These are phyloP conservation scores for Apistogramma diplotaenia DNA, from an alignment of 2,113 vertebrate genomes.

Conservation along the genomic window DNA sequence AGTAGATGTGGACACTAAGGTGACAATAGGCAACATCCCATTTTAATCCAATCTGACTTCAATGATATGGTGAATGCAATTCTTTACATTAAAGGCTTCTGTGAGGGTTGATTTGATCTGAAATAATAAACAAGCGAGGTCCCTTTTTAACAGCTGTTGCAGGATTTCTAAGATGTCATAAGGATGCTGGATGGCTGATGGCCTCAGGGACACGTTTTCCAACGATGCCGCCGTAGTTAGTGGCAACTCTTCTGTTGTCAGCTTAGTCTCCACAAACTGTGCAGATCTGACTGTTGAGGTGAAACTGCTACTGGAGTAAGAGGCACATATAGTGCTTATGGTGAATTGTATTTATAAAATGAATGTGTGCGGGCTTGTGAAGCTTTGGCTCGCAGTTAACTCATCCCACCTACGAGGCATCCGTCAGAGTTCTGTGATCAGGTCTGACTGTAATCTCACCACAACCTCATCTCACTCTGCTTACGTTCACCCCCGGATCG, in stretches of 20 bases:
- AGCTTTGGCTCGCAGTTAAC: slow-evolving; percentile 15
- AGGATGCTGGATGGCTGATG: slow-evolving; percentile 4
- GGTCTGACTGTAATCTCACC: slow-evolving; percentile 46
- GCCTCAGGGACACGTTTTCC: neutral
- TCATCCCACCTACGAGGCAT: slow-evolving; percentile 44
- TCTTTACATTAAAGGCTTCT: slow-evolving; percentile 26
- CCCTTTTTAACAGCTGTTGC: slow-evolving; percentile 27
- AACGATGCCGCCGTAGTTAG: neutral
- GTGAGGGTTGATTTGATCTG: slow-evolving; percentile 28
- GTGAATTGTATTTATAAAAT: neutral
- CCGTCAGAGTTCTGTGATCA: slow-evolving; percentile 18
- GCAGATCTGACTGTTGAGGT: slow-evolving; percentile 19
- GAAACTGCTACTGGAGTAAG: slow-evolving; percentile 23
- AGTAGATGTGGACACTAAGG: slow-evolving; percentile 47
- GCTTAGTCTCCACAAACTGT: slow-evolving; percentile 21
- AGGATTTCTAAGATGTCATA: slow-evolving; percentile 24
- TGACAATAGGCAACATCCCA: slow-evolving; percentile 50
- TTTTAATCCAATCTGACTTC: slow-evolving; percentile 61
- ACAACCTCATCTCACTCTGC: slow-evolving; percentile 13
- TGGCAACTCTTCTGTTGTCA: neutral
- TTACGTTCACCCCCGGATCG: slow-evolving; percentile 22
- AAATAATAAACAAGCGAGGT: slow-evolving; percentile 29
- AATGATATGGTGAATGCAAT: slow-evolving; percentile 33
- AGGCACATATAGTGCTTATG: neutral
- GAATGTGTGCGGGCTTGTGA: neutral